Conservation (phyloP, 2,888 invertebrate species). For the Onthophagus sagittarius region DNA sequence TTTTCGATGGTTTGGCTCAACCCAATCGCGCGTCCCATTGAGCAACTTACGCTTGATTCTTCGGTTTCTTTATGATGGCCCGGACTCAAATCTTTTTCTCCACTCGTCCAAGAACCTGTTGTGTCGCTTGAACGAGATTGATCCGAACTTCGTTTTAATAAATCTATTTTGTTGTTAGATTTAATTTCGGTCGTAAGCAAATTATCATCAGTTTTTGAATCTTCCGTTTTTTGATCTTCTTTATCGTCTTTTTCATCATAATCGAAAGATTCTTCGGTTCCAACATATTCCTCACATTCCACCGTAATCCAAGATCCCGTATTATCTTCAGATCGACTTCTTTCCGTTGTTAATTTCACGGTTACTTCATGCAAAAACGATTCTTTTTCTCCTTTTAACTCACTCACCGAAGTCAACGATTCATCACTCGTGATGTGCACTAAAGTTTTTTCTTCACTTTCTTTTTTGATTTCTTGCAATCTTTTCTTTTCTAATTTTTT, state of each 20-base stretch:
- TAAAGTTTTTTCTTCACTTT: constrained; percentile 28
- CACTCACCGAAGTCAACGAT: constrained; percentile 64
- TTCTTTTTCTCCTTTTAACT: constrained; percentile 47
- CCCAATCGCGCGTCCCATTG: constrained; percentile 73
- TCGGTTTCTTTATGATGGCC: constrained; percentile 60
- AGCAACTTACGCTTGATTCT: constrained; percentile 73
- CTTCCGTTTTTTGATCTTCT: not conserved
- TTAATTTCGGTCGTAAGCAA: constrained; percentile 50
- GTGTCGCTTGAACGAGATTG: constrained; percentile 76
- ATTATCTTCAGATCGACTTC: constrained; percentile 61
- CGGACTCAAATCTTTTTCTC: constrained; percentile 68
- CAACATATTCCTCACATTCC: constrained; percentile 65
- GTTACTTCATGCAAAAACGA: constrained; percentile 47
- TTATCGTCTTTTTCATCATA: constrained; percentile 36
- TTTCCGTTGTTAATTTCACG: constrained; percentile 48
- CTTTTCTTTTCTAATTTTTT: constrained; percentile 33
- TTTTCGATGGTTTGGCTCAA: constrained; percentile 70
- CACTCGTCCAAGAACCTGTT: constrained; percentile 71
- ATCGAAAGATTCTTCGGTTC: constrained; percentile 60
- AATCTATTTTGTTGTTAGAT: constrained; percentile 49
- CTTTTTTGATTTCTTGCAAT: constrained; percentile 4
- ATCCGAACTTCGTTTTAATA: constrained; percentile 66
- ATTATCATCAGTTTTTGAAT: constrained; percentile 39
- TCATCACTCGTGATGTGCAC: constrained; percentile 61
- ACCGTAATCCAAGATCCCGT: constrained; percentile 66